Evolutionary conservation across 2,113 vertebrate species (phyloP).

Genomic region (Centropristis striata): DNA sequence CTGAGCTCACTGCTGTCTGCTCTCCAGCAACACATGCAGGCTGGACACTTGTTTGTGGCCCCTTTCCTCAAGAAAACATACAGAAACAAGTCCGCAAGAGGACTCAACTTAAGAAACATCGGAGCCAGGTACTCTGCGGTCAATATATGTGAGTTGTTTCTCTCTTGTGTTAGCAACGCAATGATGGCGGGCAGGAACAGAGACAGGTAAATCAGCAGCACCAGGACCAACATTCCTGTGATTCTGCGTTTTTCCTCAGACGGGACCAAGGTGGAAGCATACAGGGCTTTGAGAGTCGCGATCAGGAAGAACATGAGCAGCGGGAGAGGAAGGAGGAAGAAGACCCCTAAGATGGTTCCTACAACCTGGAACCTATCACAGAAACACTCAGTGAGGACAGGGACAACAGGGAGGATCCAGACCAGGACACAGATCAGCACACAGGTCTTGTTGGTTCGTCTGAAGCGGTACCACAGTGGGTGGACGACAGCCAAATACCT

Average conservation of each 20-base stretch:
- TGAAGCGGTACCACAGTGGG: neutral
- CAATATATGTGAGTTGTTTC: no score
- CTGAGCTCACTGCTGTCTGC: no score
- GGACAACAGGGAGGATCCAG: neutral
- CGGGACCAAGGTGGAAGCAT: neutral
- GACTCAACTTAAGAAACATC: no score
- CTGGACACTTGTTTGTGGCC: no score
- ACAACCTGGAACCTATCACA: neutral
- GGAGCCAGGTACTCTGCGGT: no score
- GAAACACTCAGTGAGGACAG: neutral
- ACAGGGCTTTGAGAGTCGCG: neutral
- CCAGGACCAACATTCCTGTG: constrained; percentile 27
- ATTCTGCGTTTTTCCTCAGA: constrained; percentile 37
- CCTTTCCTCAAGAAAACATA: no score
- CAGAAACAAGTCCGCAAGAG: no score
- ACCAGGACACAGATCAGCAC: neutral
- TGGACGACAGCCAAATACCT: no score
- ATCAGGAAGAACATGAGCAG: neutral
- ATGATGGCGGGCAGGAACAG: neutral
- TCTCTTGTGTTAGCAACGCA: no score
- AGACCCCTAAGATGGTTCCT: neutral
- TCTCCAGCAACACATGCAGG: no score
- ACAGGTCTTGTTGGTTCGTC: neutral
- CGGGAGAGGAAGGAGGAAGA: constrained; percentile 25
- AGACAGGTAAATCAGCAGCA: constrained; percentile 26